Percentiles rank a stretch among this genome's conserved stretches.
Evolutionary conservation across 2,888 invertebrate species (phyloP).

Genomic region (Sinelater perroti): DNA sequence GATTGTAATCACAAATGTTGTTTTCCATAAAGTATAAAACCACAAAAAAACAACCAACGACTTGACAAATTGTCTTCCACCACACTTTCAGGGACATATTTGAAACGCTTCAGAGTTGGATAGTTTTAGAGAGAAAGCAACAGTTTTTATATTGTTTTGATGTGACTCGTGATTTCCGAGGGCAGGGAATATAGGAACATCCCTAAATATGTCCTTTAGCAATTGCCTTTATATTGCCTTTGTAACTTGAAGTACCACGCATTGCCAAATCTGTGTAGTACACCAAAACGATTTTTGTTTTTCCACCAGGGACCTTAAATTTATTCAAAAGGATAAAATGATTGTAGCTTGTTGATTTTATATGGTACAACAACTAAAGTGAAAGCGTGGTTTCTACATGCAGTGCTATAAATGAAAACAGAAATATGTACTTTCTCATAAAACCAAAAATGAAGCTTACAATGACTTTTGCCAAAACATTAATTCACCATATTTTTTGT

Average conservation of each 20-base stretch:
- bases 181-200: constrained; percentile 65
- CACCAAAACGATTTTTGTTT: not conserved
- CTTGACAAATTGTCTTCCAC: constrained; percentile 64
- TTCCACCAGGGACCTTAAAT: no score
- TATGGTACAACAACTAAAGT: no score
- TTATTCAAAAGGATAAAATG: no score
- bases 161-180: constrained; percentile 77
- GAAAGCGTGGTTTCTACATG: no score
- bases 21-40: no score
- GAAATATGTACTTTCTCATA: no score
- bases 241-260: constrained; percentile 2
- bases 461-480: no score
- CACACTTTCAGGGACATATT: constrained; percentile 69
- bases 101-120: constrained; percentile 50
- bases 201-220: constrained; percentile 13
- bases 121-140: not conserved
- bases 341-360: no score
- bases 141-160: constrained; percentile 78
- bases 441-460: no score
- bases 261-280: constrained; percentile 18
- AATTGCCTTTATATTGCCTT: not conserved
- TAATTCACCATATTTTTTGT: no score
- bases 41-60: constrained; percentile 81
- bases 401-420: no score
- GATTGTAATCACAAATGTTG: no score